phyloP scores from a whole-genome alignment of 2,113 vertebrate species.

The Empidonax alnorum region DNA sequence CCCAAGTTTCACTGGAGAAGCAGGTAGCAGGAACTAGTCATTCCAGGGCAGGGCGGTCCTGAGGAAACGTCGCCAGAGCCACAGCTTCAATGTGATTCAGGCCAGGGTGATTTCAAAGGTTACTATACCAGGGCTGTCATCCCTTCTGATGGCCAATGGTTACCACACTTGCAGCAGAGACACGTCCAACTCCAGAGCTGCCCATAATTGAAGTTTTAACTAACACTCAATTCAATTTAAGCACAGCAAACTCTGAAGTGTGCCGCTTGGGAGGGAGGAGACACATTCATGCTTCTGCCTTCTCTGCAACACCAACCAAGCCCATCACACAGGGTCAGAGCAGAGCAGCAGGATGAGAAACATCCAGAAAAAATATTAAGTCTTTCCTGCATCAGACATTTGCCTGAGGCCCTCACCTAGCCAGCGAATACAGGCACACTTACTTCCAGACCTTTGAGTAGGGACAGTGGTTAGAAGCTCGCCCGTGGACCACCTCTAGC shows the following conservation, averaged over 20 bases:
- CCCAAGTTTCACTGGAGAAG: not conserved
- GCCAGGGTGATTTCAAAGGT: constrained; percentile 42
- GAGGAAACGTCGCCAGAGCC: not conserved
- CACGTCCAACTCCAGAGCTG: not conserved
- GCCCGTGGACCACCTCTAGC: not conserved
- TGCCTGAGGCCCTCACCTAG: not conserved
- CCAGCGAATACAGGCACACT: not conserved
- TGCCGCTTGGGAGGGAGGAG: not conserved
- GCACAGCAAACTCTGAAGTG: not conserved
- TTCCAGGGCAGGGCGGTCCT: constrained; percentile 31
- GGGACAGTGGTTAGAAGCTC: not conserved
- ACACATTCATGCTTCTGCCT: not conserved
- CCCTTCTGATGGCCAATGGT: not conserved
- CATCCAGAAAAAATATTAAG: not conserved
- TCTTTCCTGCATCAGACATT: not conserved
- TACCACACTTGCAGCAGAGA: constrained; percentile 10
- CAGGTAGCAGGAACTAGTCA: constrained; percentile 38
- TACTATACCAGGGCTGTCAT: not conserved
- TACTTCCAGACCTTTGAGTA: not conserved
- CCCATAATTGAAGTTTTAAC: constrained; percentile 42
- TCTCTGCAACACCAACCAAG: not conserved
- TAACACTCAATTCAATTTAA: not conserved
- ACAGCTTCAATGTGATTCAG: not conserved
- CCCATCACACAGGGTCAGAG: not conserved
- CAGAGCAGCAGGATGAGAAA: not conserved